A percentile compares a stretch with the other conserved stretches of the same genome.
phyloP scores from a whole-genome alignment of 2,113 vertebrate genomes.

The Actenoides lindsayi region DNA sequence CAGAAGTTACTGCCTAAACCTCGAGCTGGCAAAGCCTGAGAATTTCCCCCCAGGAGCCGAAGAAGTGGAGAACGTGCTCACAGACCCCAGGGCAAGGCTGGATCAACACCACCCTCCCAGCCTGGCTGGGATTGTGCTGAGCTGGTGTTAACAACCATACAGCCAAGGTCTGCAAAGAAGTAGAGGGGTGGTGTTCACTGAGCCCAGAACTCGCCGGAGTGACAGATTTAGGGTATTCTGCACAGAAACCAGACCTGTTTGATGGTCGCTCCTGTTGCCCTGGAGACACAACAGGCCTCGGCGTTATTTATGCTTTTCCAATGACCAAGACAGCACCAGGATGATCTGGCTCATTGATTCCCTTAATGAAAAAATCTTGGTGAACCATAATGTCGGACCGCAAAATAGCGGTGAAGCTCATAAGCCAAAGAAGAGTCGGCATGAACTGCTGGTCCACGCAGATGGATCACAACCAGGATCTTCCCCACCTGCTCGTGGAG shows the following conservation, averaged over 20 bases:
- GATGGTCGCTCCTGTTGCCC: constrained; percentile 6
- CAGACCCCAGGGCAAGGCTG: background rate
- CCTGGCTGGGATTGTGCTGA: accelerated
- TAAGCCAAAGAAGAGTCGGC: background rate
- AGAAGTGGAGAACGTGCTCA: accelerated
- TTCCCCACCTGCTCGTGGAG: background rate
- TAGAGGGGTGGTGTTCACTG: background rate
- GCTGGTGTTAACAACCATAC: accelerated
- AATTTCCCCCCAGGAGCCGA: background rate
- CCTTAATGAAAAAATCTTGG: constrained; percentile 32
- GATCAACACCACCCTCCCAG: background rate
- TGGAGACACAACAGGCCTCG: background rate
- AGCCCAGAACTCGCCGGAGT: background rate
- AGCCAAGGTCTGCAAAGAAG: background rate
- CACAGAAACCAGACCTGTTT: background rate
- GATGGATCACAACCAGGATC: background rate
- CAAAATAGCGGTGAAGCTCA: background rate
- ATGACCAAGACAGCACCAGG: background rate
- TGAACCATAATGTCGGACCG: background rate
- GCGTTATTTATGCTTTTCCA: background rate
- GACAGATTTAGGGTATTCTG: background rate
- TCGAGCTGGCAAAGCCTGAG: background rate
- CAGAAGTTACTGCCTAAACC: background rate
- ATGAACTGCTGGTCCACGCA: accelerated
- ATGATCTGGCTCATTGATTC: background rate